Conservation (phyloP, 2,797 vertebrate species). For the Taeniopygia guttata region DNA sequence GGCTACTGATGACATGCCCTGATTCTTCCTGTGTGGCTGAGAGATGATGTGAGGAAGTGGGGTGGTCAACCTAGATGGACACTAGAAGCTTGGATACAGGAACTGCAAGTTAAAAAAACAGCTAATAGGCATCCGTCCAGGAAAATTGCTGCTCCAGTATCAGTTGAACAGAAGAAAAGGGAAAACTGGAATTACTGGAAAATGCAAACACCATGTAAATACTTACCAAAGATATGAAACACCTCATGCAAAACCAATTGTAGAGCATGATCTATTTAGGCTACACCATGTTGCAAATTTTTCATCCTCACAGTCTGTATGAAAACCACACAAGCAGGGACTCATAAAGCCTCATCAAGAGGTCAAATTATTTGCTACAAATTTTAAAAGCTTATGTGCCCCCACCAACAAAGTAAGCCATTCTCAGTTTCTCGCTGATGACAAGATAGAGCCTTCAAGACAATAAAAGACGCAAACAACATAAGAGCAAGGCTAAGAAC, state of each 20-base stretch:
- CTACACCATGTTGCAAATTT: accelerated
- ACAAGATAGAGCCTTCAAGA: not conserved
- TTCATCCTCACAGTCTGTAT: not conserved
- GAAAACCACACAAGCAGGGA: not conserved
- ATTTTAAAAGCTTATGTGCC: not conserved
- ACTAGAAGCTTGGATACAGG: not conserved
- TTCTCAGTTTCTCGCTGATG: not conserved
- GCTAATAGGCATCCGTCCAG: not conserved
- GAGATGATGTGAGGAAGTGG: not conserved
- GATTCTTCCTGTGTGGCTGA: not conserved
- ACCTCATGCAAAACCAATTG: not conserved
- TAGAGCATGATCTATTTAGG: not conserved
- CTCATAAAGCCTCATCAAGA: not conserved
- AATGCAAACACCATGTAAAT: not conserved
- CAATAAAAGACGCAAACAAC: not conserved
- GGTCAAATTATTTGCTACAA: not conserved
- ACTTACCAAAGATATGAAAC: not conserved
- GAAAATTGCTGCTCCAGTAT: not conserved
- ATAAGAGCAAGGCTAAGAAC: not conserved
- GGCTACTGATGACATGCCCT: not conserved
- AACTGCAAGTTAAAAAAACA: not conserved
- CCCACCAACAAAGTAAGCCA: not conserved
- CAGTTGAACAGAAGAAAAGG: not conserved
- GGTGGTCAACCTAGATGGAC: too few species aligned
- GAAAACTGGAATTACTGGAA: not conserved